phyloP scores from a whole-genome alignment of 2,797 vertebrate species.

The Morus bassanus region DNA sequence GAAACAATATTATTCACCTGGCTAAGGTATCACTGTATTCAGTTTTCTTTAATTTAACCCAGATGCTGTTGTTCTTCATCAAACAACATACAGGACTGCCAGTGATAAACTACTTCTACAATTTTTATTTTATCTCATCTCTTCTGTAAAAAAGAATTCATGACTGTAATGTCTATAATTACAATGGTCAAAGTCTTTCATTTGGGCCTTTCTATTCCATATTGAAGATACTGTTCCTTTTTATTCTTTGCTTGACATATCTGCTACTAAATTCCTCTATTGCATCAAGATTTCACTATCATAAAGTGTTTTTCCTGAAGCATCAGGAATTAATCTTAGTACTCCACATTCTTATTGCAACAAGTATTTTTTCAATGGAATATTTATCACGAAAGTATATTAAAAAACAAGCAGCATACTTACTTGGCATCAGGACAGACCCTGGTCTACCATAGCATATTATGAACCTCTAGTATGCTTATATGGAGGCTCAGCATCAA shows the following conservation, averaged over 20 bases:
- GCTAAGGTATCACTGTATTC: neutral
- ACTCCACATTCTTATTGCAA: neutral
- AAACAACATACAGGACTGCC: neutral
- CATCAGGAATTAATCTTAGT: neutral
- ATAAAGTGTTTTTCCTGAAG: neutral
- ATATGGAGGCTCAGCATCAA: neutral
- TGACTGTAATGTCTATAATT: neutral
- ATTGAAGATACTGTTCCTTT: neutral
- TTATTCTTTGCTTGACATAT: neutral
- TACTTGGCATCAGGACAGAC: neutral
- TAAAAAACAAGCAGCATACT: neutral
- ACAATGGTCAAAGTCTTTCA: neutral
- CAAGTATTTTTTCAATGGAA: neutral
- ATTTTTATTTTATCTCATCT: neutral
- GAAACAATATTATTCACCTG: neutral
- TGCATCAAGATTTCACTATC: neutral
- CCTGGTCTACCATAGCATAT: neutral
- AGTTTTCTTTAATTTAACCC: neutral
- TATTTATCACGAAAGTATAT: neutral
- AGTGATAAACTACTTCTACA: neutral
- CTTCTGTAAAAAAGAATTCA: neutral
- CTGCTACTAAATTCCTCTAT: neutral
- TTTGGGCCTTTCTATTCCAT: neutral
- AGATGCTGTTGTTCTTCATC: neutral
- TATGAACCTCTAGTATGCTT: neutral